Conservation (phyloP, 2,888 invertebrate genomes). For the Serripes groenlandicus region DNA sequence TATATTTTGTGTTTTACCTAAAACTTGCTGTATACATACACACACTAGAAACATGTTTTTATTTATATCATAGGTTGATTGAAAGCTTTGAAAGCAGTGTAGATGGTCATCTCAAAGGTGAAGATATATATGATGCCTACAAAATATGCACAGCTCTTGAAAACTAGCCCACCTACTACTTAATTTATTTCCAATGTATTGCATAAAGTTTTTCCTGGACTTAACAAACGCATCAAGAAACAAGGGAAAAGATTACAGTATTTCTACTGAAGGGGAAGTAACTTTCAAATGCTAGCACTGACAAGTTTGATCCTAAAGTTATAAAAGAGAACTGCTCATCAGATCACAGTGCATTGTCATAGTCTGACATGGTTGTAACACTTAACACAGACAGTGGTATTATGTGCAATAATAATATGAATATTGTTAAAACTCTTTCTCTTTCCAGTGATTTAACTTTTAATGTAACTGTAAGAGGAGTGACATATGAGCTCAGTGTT, state of each 20-base stretch:
- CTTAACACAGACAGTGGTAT: not conserved
- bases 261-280: not conserved
- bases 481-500: not conserved
- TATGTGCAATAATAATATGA: not conserved
- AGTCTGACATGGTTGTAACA: not conserved
- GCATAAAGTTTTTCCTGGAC: not conserved
- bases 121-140: not conserved
- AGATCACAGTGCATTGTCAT: not conserved
- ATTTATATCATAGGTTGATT: too few species aligned
- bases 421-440: too few species aligned
- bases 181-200: not conserved
- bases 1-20: too few species aligned
- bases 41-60: too few species aligned
- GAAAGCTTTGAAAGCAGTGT: not conserved
- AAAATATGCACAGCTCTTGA: not conserved
- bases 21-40: too few species aligned
- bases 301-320: not conserved
- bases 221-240: not conserved
- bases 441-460: not conserved
- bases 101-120: not conserved
- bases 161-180: not conserved
- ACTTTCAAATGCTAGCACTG: too few species aligned
- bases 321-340: not conserved
- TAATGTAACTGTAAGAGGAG: not conserved
- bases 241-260: not conserved